Evolutionary conservation across 2,797 vertebrate species (phyloP).

Genomic region (Artibeus jamaicensis): DNA sequence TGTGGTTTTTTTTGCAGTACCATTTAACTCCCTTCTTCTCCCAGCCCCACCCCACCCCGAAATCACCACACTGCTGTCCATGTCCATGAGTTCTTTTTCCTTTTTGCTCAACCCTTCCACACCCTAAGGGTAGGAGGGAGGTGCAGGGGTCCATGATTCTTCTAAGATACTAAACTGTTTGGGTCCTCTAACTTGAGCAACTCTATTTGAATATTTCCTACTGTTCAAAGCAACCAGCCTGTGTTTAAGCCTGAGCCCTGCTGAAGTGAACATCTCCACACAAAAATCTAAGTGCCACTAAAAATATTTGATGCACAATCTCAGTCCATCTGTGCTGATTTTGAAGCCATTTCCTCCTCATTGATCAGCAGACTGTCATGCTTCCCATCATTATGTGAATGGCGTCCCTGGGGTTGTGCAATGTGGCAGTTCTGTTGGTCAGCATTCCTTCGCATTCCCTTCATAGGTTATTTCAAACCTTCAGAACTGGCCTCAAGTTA

Average conservation of each 20-base stretch:
- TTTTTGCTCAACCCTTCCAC: too few relatives aligned
- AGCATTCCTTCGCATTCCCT: background rate
- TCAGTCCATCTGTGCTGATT: background rate
- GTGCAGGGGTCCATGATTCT: background rate
- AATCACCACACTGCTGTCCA: too few relatives aligned
- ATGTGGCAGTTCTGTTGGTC: background rate
- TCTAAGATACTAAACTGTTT: background rate
- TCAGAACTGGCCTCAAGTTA: background rate
- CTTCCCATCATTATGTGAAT: background rate
- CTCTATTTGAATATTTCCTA: background rate
- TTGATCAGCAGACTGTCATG: accelerated
- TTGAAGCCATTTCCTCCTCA: background rate
- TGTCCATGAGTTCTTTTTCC: too few relatives aligned
- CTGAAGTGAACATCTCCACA: background rate
- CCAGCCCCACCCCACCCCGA: too few relatives aligned
- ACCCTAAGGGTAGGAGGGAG: too few relatives aligned
- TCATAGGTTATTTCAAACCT: background rate
- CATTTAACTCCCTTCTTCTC: too few relatives aligned
- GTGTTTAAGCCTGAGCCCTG: background rate
- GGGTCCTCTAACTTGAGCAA: background rate
- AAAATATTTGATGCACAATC: background rate
- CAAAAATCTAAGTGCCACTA: background rate
- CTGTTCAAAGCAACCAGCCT: background rate
- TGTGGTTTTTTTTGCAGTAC: too few relatives aligned
- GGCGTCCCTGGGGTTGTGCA: too few relatives aligned